These are phyloP conservation scores for Perithous albicinctus DNA, from an alignment of 2,888 invertebrate species.

Conservation along the genomic window DNA sequence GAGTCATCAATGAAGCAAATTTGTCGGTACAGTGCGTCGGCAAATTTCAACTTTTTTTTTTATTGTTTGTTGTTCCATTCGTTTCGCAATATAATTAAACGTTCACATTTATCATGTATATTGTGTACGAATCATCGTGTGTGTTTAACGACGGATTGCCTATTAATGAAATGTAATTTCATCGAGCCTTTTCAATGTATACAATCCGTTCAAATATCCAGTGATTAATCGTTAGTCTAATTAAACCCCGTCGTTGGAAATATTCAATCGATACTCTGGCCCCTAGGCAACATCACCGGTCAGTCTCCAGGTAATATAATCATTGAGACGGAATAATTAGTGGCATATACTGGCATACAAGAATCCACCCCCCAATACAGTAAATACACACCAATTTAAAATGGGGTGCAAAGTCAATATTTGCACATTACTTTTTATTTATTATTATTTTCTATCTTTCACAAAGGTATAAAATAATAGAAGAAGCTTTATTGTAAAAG, in stretches of 20 bases:
- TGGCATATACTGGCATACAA: constrained; percentile 17
- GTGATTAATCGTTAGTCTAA: constrained; percentile 48
- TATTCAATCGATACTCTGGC: constrained; percentile 32
- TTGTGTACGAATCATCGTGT: constrained; percentile 26
- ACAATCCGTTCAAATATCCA: constrained; percentile 36
- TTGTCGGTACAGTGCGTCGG: constrained; percentile 29
- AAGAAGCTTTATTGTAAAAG: too few relatives aligned
- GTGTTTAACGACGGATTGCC: constrained; percentile 26
- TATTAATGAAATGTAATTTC: constrained; percentile 25
- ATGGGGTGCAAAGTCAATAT: too few relatives aligned
- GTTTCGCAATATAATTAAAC: constrained; percentile 36
- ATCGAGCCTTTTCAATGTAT: constrained; percentile 49
- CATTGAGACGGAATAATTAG: constrained; percentile 40
- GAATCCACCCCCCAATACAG: not conserved
- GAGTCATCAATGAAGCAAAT: constrained; percentile 25
- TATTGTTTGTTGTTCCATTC: too few relatives aligned
- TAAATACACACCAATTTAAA: not conserved
- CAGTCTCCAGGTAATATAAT: constrained; percentile 21
- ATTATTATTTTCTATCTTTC: too few relatives aligned
- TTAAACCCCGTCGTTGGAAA: constrained; percentile 31
- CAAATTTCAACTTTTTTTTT: constrained; percentile 28
- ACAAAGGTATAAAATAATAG: too few relatives aligned
- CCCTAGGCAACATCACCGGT: not conserved
- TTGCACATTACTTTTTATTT: too few relatives aligned
- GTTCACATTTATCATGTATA: constrained; percentile 31